Evolutionary conservation across 2,797 vertebrate genomes (phyloP), one percentile per base, ranked within the genome.

Genomic region (Sciaenops ocellatus): DNA sequence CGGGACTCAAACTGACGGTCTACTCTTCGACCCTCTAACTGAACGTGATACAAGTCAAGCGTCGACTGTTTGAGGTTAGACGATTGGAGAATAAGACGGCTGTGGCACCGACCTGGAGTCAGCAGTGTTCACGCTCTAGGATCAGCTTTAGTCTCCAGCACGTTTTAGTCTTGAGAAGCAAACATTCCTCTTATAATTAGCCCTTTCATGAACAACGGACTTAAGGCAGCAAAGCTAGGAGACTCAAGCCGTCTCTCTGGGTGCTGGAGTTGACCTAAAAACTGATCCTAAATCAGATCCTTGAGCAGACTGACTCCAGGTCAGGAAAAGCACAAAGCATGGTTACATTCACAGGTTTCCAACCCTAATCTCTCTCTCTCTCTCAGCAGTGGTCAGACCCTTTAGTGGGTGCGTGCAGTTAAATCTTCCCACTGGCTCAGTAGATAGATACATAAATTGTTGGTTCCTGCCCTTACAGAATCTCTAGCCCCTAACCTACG

Each of bases 311-410:
- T 41, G 82, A 89, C 85, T 83, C 78, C 83, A 82, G 42, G 73
- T 90, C 83, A 89, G 79, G 79, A 87, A 79, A 95, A 92, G 77
- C 81, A 88, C 64, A 84, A 94, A 90, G 93, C 93, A 84, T 81
- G 85, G 46, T 92, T 96, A 96, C 95, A 95, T 96, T 95, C 93
- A 96, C 92, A 93, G 94, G 93, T 91, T 89, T 89, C 76, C 80
- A 85, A 84, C 56, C 60, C 59, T 69, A n/a, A n/a, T 69, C 48
- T 74, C 79, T 69, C 63, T 82, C 48, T 22, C 69, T 28, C 34
- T 41, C 55, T 16, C 76, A 82, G 80, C 91, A 95, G 93, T 94
- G 97, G 88, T 97, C 95, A 75, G 73, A 89, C 85, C 92, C 92
- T 89, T 87, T 73, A 87, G 90, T 93, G 90, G 86, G 83, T 68